Conservation (phyloP, 1,140 invertebrate genomes). For the Paramacrobiotus metropolitanus region DNA sequence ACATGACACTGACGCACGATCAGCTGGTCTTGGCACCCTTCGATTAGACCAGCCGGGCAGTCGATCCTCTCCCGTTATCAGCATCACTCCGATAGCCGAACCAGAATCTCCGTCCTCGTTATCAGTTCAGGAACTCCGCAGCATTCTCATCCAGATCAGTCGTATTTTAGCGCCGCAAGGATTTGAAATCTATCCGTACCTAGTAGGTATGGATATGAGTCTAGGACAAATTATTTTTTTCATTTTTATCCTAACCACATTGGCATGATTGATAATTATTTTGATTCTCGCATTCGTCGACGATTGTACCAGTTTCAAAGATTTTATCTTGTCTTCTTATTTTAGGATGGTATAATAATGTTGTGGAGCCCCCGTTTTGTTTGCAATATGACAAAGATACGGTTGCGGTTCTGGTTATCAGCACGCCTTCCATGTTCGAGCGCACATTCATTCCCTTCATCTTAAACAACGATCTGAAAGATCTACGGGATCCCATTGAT, state of each 20-base stretch:
- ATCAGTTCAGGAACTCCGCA: not conserved
- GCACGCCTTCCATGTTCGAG: constrained; percentile 31
- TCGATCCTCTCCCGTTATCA: constrained; percentile 10
- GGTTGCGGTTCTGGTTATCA: constrained; percentile 26
- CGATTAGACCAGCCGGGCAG: constrained; percentile 5
- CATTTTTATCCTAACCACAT: not conserved
- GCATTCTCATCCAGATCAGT: not conserved
- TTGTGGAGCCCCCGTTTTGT: constrained; percentile 22
- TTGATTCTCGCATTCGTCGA: no score
- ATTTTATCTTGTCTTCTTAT: constrained; percentile 11
- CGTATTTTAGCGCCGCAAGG: not conserved
- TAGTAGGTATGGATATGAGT: no score
- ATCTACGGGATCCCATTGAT: constrained; percentile 24
- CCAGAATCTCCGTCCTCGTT: not conserved
- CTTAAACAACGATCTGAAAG: constrained; percentile 11
- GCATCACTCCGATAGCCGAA: constrained; percentile 2
- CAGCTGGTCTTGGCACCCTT: no score
- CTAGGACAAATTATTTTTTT: not conserved
- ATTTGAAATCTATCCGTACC: not conserved
- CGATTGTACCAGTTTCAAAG: not conserved
- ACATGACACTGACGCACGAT: no score
- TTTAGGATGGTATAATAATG: constrained; percentile 29
- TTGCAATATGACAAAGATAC: constrained; percentile 25
- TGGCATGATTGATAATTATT: not conserved
- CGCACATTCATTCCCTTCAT: constrained; percentile 28